Percentiles rank a stretch among this genome's conserved stretches.
Conservation (phyloP, 1,140 invertebrate genomes). For the Nautilus pompilius region DNA sequence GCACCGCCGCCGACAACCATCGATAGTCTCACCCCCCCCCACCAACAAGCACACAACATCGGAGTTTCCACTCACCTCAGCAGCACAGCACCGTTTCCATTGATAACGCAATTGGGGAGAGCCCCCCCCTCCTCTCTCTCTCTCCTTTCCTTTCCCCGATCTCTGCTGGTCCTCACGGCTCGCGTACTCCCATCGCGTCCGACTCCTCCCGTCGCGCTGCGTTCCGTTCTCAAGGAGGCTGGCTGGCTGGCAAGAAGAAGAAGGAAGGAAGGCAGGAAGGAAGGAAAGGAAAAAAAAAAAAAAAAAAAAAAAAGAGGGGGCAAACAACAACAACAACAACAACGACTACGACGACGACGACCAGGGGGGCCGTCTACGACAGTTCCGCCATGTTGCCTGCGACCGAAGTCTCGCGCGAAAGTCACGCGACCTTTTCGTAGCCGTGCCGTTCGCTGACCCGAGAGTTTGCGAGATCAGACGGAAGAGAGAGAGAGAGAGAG, state of each 20-base stretch:
- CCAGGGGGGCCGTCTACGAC: conserved; percentile 3
- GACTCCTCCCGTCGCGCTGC: too few relatives aligned
- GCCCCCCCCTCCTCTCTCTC: too few relatives aligned
- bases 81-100: too few relatives aligned
- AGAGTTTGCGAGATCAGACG: conserved; percentile 14
- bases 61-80: too few relatives aligned
- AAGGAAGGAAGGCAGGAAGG: background rate
- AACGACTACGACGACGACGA: conserved; percentile 2
- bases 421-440: conserved; percentile 6
- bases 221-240: too few relatives aligned
- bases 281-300: background rate
- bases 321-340: background rate
- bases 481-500: background rate
- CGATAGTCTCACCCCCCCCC: too few relatives aligned
- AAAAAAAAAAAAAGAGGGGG: background rate
- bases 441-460: background rate
- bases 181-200: too few relatives aligned
- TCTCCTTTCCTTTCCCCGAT: too few relatives aligned
- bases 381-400: conserved; percentile 20
- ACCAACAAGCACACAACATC: too few relatives aligned
- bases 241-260: background rate
- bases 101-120: too few relatives aligned
- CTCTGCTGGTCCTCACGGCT: too few relatives aligned
- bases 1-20: too few relatives aligned
- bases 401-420: conserved; percentile 12